Conservation (phyloP, 2,113 vertebrate genomes). For the Thunnus maccoyii region DNA sequence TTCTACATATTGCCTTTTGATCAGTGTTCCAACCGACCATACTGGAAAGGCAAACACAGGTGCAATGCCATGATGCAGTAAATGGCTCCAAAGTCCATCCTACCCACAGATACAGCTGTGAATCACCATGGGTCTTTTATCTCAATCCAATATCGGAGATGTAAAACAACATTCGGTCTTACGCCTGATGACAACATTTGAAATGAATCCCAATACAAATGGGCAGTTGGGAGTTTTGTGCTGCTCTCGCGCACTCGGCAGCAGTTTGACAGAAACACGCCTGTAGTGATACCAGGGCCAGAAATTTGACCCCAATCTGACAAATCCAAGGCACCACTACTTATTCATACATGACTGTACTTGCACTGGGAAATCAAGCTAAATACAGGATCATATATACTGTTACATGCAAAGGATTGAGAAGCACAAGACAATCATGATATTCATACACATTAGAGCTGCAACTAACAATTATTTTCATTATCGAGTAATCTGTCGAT, state of each 20-base stretch:
- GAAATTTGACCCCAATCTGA: not conserved
- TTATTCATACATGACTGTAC: not conserved
- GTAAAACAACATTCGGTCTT: not conserved
- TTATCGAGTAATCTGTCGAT: no score
- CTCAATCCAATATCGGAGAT: not conserved
- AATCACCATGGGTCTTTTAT: not conserved
- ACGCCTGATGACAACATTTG: not conserved
- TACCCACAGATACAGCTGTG: not conserved
- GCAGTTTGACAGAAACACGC: not conserved
- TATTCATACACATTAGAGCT: not conserved
- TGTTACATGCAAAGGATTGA: not conserved
- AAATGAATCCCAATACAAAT: not conserved
- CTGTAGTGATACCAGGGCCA: slow-evolving; percentile 9
- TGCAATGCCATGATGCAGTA: slow-evolving; percentile 9
- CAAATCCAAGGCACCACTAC: not conserved
- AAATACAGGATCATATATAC: not conserved
- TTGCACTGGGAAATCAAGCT: not conserved
- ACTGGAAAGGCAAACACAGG: slow-evolving; percentile 44
- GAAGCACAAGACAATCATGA: not conserved
- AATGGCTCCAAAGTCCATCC: slow-evolving; percentile 61
- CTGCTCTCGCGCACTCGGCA: not conserved
- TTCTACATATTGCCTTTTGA: not conserved
- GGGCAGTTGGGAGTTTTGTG: not conserved
- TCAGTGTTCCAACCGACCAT: not conserved
- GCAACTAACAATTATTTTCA: no score